Conservation (phyloP, 2,888 invertebrate species). For the Trachelus tabidus region DNA sequence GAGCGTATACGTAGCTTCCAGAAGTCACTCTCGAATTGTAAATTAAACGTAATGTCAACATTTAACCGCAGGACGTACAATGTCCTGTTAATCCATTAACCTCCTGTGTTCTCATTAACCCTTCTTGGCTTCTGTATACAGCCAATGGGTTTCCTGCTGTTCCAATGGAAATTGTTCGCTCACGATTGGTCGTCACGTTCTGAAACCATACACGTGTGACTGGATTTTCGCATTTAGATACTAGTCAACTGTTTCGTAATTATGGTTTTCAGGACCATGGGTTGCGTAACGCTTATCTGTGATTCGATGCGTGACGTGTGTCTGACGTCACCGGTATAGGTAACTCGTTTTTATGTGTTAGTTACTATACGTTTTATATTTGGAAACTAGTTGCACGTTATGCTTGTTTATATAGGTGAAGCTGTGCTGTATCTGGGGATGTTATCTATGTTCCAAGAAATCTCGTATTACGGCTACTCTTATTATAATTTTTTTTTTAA, state of each 20-base stretch:
- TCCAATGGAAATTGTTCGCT: neutral
- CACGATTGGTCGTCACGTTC: neutral
- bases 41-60: constrained; percentile 38
- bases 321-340: no score
- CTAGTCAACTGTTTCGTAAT: constrained; percentile 4
- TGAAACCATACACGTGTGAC: neutral
- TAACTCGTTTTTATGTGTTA: no score
- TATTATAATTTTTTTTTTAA: no score
- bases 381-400: no score
- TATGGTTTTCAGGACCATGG: constrained; percentile 35
- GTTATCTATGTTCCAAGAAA: no score
- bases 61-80: constrained; percentile 31
- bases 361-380: no score
- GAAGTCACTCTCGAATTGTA: constrained; percentile 29
- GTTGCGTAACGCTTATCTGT: constrained; percentile 27
- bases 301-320: neutral
- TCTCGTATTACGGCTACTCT: no score
- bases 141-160: neutral
- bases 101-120: constrained; percentile 39
- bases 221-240: neutral
- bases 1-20: neutral
- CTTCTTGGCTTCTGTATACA: constrained; percentile 11
- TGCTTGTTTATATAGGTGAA: no score
- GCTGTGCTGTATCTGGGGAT: no score
- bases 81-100: constrained; percentile 49